Percentiles rank a stretch among this genome's conserved stretches.
phyloP scores from a whole-genome alignment of 2,888 invertebrate species.

The Biston stratarius region DNA sequence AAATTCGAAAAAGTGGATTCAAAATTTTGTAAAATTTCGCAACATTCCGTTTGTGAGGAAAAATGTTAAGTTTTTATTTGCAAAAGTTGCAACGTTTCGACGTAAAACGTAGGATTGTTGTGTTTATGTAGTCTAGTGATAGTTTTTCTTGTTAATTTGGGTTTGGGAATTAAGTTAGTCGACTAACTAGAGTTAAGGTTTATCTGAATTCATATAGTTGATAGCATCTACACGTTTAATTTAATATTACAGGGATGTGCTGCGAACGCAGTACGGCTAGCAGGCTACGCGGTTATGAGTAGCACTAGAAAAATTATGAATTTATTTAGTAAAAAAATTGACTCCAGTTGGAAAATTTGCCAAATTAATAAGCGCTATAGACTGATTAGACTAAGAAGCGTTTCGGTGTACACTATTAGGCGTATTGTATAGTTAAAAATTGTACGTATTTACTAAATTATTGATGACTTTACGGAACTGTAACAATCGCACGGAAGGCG shows the following conservation, averaged over 20 bases:
- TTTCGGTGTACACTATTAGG: slow-evolving; percentile 85
- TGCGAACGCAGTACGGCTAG: slow-evolving; percentile 70
- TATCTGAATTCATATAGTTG: slow-evolving; percentile 84
- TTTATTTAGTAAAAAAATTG: slow-evolving; percentile 69
- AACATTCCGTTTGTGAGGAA: slow-evolving; percentile 77
- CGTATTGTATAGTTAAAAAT: slow-evolving; percentile 81
- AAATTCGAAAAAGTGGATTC: slow-evolving; percentile 57
- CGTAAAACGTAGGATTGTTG: slow-evolving; percentile 80
- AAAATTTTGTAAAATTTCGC: slow-evolving; percentile 61
- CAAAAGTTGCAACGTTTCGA: slow-evolving; percentile 77
- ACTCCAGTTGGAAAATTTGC: slow-evolving; percentile 69
- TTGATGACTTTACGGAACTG: slow-evolving; percentile 62
- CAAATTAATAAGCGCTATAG: slow-evolving; percentile 86
- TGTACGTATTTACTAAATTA: slow-evolving; percentile 80
- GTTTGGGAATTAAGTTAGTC: slow-evolving; percentile 85
- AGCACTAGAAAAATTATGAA: slow-evolving; percentile 63
- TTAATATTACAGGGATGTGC: slow-evolving; percentile 85
- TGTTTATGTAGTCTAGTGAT: slow-evolving; percentile 81
- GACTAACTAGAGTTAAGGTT: slow-evolving; percentile 80
- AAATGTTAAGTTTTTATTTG: slow-evolving; percentile 85
- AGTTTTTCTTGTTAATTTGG: slow-evolving; percentile 85
- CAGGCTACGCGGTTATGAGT: slow-evolving; percentile 60
- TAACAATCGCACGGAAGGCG: slow-evolving; percentile 61
- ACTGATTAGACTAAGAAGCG: slow-evolving; percentile 86
- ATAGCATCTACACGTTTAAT: slow-evolving; percentile 80